These are phyloP conservation scores for Agonopterix heracliana DNA, from an alignment of 2,888 invertebrate species.

Conservation along the genomic window DNA sequence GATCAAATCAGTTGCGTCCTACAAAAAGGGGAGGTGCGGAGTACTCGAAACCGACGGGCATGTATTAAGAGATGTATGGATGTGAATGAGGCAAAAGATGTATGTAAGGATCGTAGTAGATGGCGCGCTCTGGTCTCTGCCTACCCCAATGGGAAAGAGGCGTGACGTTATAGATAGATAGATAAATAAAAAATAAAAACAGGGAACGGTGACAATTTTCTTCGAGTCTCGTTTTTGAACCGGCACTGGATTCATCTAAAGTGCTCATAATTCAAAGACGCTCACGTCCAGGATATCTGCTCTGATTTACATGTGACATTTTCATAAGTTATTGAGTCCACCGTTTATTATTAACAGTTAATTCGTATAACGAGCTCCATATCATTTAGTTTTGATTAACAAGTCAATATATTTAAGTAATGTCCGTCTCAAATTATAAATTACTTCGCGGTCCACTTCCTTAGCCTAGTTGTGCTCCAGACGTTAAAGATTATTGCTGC, in stretches of 20 bases:
- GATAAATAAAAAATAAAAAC: too few relatives aligned
- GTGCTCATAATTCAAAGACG: background rate
- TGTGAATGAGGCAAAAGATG: too few relatives aligned
- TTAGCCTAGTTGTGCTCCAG: background rate
- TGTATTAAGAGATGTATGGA: too few relatives aligned
- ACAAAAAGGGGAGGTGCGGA: too few relatives aligned
- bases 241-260: constrained; percentile 25
- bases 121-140: too few relatives aligned
- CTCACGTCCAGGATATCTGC: too few relatives aligned
- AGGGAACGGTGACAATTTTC: too few relatives aligned
- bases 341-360: constrained; percentile 11
- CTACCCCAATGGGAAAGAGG: too few relatives aligned
- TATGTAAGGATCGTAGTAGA: too few relatives aligned
- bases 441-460: background rate
- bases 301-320: constrained; percentile 34
- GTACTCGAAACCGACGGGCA: too few relatives aligned
- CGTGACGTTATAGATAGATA: too few relatives aligned
- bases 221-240: constrained; percentile 14
- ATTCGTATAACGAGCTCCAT: constrained; percentile 10
- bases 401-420: background rate
- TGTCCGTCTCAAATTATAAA: background rate
- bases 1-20: too few relatives aligned
- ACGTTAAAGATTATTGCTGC: constrained; percentile 1
- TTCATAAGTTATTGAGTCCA: constrained; percentile 29
- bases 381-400: constrained; percentile 1